A percentile compares a stretch with the other conserved stretches of the same genome.
These are phyloP conservation scores for Cheilosia pagana DNA, from an alignment of 2,888 invertebrate genomes.

Conservation along the genomic window DNA sequence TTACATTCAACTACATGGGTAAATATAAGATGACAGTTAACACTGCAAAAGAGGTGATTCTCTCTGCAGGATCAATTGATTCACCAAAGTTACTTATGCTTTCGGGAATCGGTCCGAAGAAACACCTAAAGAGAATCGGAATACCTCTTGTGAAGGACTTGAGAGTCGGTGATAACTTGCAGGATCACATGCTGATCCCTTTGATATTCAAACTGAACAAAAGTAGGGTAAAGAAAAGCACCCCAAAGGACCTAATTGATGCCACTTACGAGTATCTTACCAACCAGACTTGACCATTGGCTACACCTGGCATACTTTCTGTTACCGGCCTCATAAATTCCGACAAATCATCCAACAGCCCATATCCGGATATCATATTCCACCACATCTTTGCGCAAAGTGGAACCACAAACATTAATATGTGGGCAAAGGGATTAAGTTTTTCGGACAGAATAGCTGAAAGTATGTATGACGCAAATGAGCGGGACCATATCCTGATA, in stretches of 20 bases:
- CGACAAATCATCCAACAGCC: constrained; percentile 81
- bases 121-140: constrained; percentile 76
- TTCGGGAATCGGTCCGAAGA: constrained; percentile 81
- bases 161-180: constrained; percentile 89
- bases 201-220: constrained; percentile 82
- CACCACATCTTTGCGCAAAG: constrained; percentile 83
- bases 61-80: constrained; percentile 81
- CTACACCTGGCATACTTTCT: constrained; percentile 82
- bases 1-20: constrained; percentile 84
- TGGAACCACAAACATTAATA: constrained; percentile 65
- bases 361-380: constrained; percentile 86
- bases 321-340: constrained; percentile 85
- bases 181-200: constrained; percentile 89
- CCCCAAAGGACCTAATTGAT: constrained; percentile 79
- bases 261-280: constrained; percentile 83
- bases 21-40: constrained; percentile 73
- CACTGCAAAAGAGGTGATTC: constrained; percentile 79
- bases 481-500: constrained; percentile 60
- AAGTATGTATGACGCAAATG: constrained; percentile 26
- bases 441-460: constrained; percentile 40
- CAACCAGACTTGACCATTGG: constrained; percentile 84
- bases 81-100: constrained; percentile 81
- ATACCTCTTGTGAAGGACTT: constrained; percentile 78
- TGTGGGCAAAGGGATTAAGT: constrained; percentile 37
- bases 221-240: constrained; percentile 47